Conservation (phyloP, 2,888 invertebrate species). For the Eupithecia exiguata region DNA sequence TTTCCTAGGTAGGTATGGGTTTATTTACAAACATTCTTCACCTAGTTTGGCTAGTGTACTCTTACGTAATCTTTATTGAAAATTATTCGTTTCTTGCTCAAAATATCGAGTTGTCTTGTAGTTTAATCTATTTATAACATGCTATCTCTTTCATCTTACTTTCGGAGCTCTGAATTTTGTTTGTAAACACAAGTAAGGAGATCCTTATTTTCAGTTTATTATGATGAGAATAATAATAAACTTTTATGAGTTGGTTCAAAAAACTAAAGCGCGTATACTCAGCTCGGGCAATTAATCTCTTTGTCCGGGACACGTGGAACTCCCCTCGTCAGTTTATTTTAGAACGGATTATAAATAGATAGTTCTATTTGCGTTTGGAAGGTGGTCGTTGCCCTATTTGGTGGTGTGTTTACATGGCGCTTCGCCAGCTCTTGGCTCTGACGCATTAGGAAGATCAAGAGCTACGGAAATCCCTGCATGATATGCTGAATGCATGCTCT, state of each 20-base stretch:
- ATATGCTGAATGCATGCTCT: conserved; percentile 26
- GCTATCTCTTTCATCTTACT: conserved; percentile 4
- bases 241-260: conserved; percentile 18
- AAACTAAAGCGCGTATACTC: conserved; percentile 29
- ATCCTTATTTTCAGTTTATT: conserved; percentile 8
- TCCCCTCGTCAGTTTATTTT: conserved; percentile 73
- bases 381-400: conserved; percentile 82
- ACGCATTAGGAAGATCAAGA: conserved; percentile 47
- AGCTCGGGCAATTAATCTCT: conserved; percentile 64
- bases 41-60: not conserved
- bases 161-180: conserved; percentile 6
- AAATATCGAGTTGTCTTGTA: not conserved
- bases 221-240: conserved; percentile 12
- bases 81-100: conserved; percentile 7
- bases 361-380: conserved; percentile 72
- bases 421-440: conserved; percentile 61
- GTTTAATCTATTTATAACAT: conserved; percentile 10
- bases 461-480: conserved; percentile 32
- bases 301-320: conserved; percentile 67
- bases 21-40: conserved; percentile 25
- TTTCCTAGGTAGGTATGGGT: too few relatives aligned
- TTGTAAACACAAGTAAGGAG: conserved; percentile 12
- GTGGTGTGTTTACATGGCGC: conserved; percentile 78
- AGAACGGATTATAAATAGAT: conserved; percentile 73
- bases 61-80: not conserved